Percentiles rank a stretch among this genome's conserved stretches.
Evolutionary conservation across 2,888 invertebrate genomes (phyloP).

Genomic region (Papilio demoleus): DNA sequence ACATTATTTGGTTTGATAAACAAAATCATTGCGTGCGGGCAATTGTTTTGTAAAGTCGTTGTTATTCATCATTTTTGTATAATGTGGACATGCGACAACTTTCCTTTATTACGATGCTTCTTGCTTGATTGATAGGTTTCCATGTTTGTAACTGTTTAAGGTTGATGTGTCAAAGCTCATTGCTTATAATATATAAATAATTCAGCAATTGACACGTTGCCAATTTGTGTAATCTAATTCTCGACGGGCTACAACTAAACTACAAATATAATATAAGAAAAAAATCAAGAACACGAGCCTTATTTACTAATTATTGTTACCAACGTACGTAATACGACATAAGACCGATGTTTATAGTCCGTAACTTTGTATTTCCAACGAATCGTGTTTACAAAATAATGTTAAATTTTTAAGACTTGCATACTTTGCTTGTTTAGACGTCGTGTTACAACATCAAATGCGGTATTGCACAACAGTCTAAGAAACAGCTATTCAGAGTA

Average conservation of each 20-base stretch:
- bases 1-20: not conserved
- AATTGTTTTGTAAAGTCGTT: not conserved
- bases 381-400: constrained; percentile 24
- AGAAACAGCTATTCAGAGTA: constrained; percentile 48
- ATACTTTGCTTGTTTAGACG: constrained; percentile 39
- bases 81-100: constrained; percentile 20
- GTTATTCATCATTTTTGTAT: not conserved
- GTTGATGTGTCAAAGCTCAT: not conserved
- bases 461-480: constrained; percentile 46
- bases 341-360: not conserved
- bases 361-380: constrained; percentile 23
- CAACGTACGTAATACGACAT: not conserved
- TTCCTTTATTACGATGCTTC: constrained; percentile 1
- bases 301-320: not conserved
- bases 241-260: too few species aligned
- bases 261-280: too few species aligned
- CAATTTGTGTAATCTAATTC: too few species aligned
- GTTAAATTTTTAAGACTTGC: constrained; percentile 26
- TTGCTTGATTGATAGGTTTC: not conserved
- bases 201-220: too few species aligned
- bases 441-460: constrained; percentile 42
- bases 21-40: constrained; percentile 7
- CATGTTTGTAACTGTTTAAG: not conserved
- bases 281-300: too few species aligned
- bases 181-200: too few species aligned